These are phyloP conservation scores for Geococcyx californianus DNA, from an alignment of 2,113 vertebrate species.

Conservation along the genomic window DNA sequence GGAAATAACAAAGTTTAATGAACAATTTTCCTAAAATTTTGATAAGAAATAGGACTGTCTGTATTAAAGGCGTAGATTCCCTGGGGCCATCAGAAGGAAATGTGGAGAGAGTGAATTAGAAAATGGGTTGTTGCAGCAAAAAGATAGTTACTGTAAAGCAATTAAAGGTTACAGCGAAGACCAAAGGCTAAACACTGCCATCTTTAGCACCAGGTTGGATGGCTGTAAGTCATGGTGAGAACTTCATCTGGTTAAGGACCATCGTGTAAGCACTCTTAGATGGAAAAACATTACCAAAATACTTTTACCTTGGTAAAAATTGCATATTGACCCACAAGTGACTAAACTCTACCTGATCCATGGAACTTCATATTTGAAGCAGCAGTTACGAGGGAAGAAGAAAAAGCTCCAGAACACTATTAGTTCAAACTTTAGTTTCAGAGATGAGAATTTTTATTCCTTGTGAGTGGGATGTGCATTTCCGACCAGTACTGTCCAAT, in stretches of 20 bases:
- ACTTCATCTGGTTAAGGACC: neutral
- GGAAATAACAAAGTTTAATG: neutral
- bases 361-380: neutral
- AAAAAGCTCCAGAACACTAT: neutral
- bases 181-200: neutral
- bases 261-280: neutral
- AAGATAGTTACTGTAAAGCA: neutral
- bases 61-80: neutral
- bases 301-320: neutral
- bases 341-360: neutral
- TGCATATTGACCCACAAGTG: neutral
- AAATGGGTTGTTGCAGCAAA: neutral
- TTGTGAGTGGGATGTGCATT: neutral
- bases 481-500: neutral
- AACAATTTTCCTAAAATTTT: neutral
- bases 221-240: neutral
- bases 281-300: neutral
- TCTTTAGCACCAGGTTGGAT: neutral
- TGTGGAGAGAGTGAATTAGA: neutral
- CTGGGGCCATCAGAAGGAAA: neutral
- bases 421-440: neutral
- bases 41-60: neutral
- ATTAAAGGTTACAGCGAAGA: neutral
- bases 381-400: neutral
- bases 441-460: neutral